Evolutionary conservation across 2,888 invertebrate genomes (phyloP).

Genomic region (Melieria picta): DNA sequence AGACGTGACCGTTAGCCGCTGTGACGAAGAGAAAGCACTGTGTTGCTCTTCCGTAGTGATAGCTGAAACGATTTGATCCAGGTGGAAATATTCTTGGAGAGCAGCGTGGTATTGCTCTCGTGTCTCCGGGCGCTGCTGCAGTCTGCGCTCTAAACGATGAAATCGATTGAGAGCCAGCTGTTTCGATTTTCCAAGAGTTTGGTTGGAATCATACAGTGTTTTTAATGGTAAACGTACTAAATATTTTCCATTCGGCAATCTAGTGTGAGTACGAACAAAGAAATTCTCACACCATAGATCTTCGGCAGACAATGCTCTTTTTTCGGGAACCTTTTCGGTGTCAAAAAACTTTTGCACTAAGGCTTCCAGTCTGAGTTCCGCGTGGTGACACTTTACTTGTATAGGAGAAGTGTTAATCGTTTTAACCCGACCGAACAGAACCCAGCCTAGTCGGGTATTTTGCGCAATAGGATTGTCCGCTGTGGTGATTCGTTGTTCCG

Average conservation of each 20-base stretch:
- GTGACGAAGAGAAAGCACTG: conserved; percentile 7
- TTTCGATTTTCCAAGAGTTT: too few relatives aligned
- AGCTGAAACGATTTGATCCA: conserved; percentile 31
- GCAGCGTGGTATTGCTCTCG: conserved; percentile 12
- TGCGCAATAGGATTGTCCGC: background rate
- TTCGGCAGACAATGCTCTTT: conserved; percentile 17
- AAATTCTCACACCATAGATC: conserved; percentile 38
- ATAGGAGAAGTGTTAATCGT: too few relatives aligned
- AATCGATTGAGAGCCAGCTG: conserved; percentile 36
- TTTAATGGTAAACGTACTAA: conserved; percentile 31
- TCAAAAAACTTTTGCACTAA: conserved; percentile 31
- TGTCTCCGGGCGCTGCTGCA: background rate
- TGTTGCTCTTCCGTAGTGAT: conserved; percentile 34
- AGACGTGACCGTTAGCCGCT: conserved; percentile 13
- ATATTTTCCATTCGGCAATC: conserved; percentile 29
- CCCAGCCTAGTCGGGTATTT: conserved; percentile 7
- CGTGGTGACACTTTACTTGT: conserved; percentile 11
- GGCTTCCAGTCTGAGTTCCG: conserved; percentile 20
- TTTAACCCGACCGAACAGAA: background rate
- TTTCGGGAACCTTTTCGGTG: conserved; percentile 17
- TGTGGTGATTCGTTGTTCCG: conserved; percentile 7
- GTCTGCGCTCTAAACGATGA: conserved; percentile 21
- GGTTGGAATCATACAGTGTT: conserved; percentile 21
- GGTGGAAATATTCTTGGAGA: conserved; percentile 28
- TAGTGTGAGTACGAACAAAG: conserved; percentile 25